Conservation (phyloP, 2,797 vertebrate species). For the Thripadectes ignobilis region DNA sequence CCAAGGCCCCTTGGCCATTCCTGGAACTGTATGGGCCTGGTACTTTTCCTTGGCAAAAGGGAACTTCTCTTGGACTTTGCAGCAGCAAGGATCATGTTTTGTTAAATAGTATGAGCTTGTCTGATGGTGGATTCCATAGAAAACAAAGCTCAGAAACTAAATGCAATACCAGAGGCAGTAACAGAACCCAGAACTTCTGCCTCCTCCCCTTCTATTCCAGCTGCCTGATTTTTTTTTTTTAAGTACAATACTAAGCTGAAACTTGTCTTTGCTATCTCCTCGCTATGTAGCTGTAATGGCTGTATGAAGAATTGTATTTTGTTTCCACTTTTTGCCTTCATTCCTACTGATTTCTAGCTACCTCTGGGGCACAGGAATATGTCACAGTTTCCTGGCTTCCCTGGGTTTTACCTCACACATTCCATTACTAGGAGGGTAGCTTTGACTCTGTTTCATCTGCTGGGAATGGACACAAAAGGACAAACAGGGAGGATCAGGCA, state of each 20-base stretch:
- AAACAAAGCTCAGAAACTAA: neutral
- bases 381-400: neutral
- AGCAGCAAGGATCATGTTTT: neutral
- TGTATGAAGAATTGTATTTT: neutral
- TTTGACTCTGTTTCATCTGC: neutral
- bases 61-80: neutral
- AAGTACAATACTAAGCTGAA: neutral
- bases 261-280: neutral
- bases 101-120: constrained; percentile 9
- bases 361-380: neutral
- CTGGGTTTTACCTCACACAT: neutral
- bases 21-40: neutral
- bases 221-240: neutral
- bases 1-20: neutral
- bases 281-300: neutral
- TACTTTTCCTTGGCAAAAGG: neutral
- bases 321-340: neutral
- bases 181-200: neutral
- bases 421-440: neutral
- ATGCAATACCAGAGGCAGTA: neutral
- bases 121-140: neutral
- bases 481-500: neutral
- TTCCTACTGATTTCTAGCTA: neutral
- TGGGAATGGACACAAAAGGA: neutral
- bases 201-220: neutral